These are phyloP conservation scores for Bombylius discolor DNA, from an alignment of 2,888 invertebrate species.

Conservation along the genomic window DNA sequence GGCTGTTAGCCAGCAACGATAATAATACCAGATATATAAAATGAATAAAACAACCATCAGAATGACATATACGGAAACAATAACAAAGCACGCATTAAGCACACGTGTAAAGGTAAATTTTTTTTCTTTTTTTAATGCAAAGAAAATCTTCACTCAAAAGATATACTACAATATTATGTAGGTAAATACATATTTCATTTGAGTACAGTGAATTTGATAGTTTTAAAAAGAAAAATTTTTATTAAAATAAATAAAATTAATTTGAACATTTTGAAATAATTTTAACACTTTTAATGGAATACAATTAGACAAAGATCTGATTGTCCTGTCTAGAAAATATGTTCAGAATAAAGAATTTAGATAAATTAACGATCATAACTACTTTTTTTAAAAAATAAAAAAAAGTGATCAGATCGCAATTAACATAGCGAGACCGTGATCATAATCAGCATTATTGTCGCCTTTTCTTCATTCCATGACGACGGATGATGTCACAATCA, in stretches of 20 bases:
- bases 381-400: slow-evolving; percentile 3
- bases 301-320: too few relatives aligned
- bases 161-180: too few relatives aligned
- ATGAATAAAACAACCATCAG: not conserved
- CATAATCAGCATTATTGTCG: slow-evolving; percentile 17
- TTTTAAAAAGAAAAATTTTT: too few relatives aligned
- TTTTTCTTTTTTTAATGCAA: slow-evolving; percentile 4
- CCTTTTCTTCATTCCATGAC: slow-evolving; percentile 12
- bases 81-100: not conserved
- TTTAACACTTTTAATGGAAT: too few relatives aligned
- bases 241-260: too few relatives aligned
- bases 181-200: too few relatives aligned
- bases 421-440: slow-evolving; percentile 16
- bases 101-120: slow-evolving; percentile 4
- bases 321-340: too few relatives aligned
- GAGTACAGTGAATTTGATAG: too few relatives aligned
- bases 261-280: too few relatives aligned
- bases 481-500: slow-evolving; percentile 11
- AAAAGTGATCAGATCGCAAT: slow-evolving; percentile 13
- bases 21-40: not conserved
- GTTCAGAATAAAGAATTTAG: too few relatives aligned
- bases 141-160: not conserved
- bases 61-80: slow-evolving; percentile 5
- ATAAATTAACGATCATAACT: too few relatives aligned
- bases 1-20: slow-evolving; percentile 2